A percentile compares a stretch with the other conserved stretches of the same genome.
phyloP scores from a whole-genome alignment of 2,113 vertebrate genomes.

The Perca schrenkii region DNA sequence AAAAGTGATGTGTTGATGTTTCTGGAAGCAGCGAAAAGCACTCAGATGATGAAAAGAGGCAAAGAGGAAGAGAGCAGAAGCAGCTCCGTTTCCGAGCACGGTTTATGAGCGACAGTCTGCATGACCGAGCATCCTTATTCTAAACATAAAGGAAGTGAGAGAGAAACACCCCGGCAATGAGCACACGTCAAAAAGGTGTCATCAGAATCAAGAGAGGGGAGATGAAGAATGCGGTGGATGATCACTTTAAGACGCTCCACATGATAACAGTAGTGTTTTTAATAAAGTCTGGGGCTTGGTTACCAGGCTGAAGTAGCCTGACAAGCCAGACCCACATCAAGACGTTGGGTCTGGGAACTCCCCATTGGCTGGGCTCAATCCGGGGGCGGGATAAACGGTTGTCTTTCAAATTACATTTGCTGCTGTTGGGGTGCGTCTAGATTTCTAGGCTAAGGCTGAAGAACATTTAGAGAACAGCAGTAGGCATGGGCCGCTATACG shows the following conservation, averaged over 20 bases:
- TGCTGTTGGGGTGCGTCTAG: too few species aligned
- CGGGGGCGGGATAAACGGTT: too few species aligned
- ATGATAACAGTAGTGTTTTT: not conserved
- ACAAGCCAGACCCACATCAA: too few species aligned
- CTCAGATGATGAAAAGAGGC: not conserved
- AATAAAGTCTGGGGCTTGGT: not conserved
- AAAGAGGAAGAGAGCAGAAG: not conserved
- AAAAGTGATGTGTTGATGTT: conserved; percentile 1
- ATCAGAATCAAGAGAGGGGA: not conserved
- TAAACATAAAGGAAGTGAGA: not conserved
- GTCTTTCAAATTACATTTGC: too few species aligned
- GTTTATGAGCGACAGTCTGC: conserved; percentile 27
- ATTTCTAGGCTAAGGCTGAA: too few species aligned
- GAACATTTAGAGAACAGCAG: too few species aligned
- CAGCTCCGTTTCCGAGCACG: not conserved
- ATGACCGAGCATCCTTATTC: conserved; percentile 20
- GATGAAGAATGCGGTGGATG: not conserved
- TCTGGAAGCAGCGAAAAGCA: not conserved
- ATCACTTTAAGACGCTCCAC: not conserved
- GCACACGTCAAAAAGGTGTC: not conserved
- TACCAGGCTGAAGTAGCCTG: too few species aligned
- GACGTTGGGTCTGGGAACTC: too few species aligned
- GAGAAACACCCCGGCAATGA: not conserved
- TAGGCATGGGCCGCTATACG: too few species aligned
- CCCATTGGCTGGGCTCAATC: too few species aligned